These are phyloP conservation scores for Silurus aristotelis DNA, from an alignment of 2,797 vertebrate genomes.

Conservation along the genomic window DNA sequence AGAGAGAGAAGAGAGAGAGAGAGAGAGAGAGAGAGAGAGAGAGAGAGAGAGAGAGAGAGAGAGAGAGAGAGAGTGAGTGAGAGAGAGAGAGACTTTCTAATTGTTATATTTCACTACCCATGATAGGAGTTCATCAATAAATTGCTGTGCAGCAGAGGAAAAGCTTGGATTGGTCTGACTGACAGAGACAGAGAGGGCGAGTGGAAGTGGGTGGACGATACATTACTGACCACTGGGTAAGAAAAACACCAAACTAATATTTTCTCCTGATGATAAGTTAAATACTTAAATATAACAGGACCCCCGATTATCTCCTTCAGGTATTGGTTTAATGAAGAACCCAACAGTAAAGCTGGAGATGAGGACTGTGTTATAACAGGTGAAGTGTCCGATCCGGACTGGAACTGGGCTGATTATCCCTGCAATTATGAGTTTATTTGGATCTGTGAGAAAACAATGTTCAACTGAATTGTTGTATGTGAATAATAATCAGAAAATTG, in stretches of 20 bases:
- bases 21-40: neutral
- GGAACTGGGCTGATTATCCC: neutral
- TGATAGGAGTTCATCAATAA: neutral
- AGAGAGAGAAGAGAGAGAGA: too few species aligned
- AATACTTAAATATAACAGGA: neutral
- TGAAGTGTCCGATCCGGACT: neutral
- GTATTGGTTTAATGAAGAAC: neutral
- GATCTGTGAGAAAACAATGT: neutral
- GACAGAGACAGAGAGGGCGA: neutral
- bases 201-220: slow-evolving; percentile 34
- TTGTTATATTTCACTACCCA: neutral
- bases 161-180: slow-evolving; percentile 17
- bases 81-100: neutral
- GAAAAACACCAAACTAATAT: neutral
- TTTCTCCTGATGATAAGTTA: neutral
- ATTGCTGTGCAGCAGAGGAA: neutral
- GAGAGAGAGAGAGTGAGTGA: neutral
- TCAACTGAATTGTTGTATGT: neutral
- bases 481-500: neutral
- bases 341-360: neutral
- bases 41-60: neutral
- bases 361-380: slow-evolving; percentile 3
- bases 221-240: slow-evolving; percentile 8
- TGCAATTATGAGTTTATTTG: neutral
- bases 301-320: neutral